phyloP scores from a whole-genome alignment of 2,113 vertebrate species.

The Otus sunia region DNA sequence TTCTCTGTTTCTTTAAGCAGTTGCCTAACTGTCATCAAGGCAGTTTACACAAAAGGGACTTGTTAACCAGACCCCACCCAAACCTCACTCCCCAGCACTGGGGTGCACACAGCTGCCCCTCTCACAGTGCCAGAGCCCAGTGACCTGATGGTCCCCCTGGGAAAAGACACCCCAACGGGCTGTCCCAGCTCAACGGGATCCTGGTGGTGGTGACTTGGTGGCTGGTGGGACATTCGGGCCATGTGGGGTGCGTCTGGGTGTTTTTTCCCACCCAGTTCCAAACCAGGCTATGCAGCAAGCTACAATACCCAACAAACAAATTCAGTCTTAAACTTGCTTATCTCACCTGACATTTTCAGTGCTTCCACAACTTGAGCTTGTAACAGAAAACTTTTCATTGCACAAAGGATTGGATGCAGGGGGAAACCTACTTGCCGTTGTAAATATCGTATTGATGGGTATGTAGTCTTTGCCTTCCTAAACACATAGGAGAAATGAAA shows the following conservation, averaged over 20 bases:
- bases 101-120: neutral
- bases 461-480: slow-evolving; percentile 88
- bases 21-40: fast-evolving
- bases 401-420: slow-evolving; percentile 32
- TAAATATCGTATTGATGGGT: slow-evolving; percentile 74
- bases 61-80: neutral
- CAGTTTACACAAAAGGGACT: neutral
- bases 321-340: neutral
- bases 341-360: slow-evolving; percentile 75
- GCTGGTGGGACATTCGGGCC: neutral
- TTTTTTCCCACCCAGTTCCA: neutral
- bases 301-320: neutral
- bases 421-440: slow-evolving; percentile 45
- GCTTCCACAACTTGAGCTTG: slow-evolving; percentile 45
- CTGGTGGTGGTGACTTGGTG: fast-evolving
- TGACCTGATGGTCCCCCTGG: neutral
- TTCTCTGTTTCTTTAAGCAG: neutral
- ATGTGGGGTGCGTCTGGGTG: neutral
- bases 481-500: neutral
- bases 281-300: neutral
- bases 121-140: neutral
- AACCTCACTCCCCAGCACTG: neutral
- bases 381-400: slow-evolving; percentile 46
- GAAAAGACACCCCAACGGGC: neutral
- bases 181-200: neutral